phyloP scores from a whole-genome alignment of 1,140 invertebrate genomes.

The Drosophila littoralis region DNA sequence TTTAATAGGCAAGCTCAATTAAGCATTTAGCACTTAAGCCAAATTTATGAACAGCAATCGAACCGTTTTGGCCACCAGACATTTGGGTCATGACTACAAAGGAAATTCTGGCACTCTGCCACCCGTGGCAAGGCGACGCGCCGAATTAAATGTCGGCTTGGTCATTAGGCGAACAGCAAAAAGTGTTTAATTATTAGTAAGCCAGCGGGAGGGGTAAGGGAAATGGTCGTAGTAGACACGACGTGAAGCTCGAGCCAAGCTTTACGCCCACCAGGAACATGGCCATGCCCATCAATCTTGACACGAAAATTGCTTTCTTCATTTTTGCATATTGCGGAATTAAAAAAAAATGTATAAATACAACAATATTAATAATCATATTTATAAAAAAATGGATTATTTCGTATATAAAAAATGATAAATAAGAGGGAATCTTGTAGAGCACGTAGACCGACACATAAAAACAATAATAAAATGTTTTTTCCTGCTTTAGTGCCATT shows the following conservation, averaged over 20 bases:
- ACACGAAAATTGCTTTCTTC: conserved; percentile 51
- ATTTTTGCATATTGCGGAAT: conserved; percentile 12
- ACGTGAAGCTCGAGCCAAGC: conserved; percentile 48
- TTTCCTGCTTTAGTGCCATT: too few species aligned
- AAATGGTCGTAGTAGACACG: conserved; percentile 7
- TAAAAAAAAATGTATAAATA: neutral
- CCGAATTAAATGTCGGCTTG: conserved; percentile 14
- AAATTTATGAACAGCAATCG: conserved; percentile 44
- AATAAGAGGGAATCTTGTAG: too few species aligned
- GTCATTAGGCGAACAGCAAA: conserved; percentile 61
- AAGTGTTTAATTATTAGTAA: conserved; percentile 64
- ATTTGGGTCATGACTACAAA: conserved; percentile 74
- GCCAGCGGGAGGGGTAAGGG: conserved; percentile 10
- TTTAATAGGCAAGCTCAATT: conserved; percentile 61
- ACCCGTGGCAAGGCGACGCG: conserved; percentile 20
- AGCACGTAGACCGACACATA: too few species aligned
- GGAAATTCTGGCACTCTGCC: conserved; percentile 49
- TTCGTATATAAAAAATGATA: too few species aligned
- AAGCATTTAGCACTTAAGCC: conserved; percentile 68
- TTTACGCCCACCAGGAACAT: conserved; percentile 52
- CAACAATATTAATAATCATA: neutral
- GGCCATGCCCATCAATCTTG: conserved; percentile 66
- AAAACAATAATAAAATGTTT: too few species aligned
- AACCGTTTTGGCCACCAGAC: conserved; percentile 54
- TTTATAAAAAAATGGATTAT: too few species aligned